Base-by-base conservation (phyloP, 2,113 vertebrate species). In the Psephotus haematonotus region DNA sequence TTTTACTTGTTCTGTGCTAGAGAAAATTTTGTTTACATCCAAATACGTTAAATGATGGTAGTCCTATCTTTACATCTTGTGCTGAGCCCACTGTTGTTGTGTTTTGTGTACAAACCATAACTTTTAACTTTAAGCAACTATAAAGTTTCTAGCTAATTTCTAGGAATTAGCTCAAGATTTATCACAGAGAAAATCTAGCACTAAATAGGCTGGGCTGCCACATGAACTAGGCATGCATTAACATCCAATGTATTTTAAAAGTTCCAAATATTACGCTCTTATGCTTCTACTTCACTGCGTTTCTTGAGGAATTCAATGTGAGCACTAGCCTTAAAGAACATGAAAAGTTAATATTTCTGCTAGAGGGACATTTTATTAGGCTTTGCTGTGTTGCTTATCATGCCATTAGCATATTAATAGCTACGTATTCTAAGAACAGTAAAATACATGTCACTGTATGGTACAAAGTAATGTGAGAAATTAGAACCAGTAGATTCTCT, bases 401-500 rank as follows among this genome's bases (percentile, higher is more conserved):
- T 44, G 60, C 9, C 12, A 92, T 92, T 95, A 96, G 39, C 69
- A 96, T 88, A 78, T 90, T 96, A 95, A 94, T 95, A 88, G 62
- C 64, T 92, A 13, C 28, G 13, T 92, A 85, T 97, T 97, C 97
- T 97, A 93, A 95, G 69, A 86, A 89, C 75, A 89, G 68, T 55
- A 91, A 96, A 97, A 93, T 74, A 75, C 62, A 15, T 43, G 7
- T 82, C 37, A 96, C 80, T 94, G 53, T 92, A 75, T 1, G 1
- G 17, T 77, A 57, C 28, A 72, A 95, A 89, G 95, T 96, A 96
- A 93, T 78, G 49, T 70, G 85, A 95, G 78, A 94, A 88, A 81
- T 70, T 39, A 71, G 44, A 91, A 81, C 96, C 79, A 94, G 87
- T 86, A 25, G 28, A 63, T n/a, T 43, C 92, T 97, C 71, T 94